Percentiles rank a stretch among this genome's conserved stretches.
phyloP scores from a whole-genome alignment of 1,140 invertebrate species.

The Heliconius hewitsoni region DNA sequence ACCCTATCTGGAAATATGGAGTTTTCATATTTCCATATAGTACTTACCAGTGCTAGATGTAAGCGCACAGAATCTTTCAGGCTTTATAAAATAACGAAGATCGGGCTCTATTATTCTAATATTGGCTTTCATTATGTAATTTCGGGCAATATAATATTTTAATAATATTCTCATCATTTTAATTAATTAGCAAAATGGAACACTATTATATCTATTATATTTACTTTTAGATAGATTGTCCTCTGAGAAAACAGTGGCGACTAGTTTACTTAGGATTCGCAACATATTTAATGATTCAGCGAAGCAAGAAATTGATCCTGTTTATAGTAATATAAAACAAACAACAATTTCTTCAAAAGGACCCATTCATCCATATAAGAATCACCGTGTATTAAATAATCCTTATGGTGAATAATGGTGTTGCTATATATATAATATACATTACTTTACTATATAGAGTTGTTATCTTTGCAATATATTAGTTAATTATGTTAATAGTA shows the following conservation, averaged over 20 bases:
- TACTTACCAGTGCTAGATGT: too few relatives aligned
- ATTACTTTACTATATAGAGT: too few relatives aligned
- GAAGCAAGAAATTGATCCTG: slow-evolving; percentile 56
- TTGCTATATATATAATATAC: neutral
- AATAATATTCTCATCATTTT: too few relatives aligned
- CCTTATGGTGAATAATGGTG: neutral
- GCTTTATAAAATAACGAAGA: too few relatives aligned
- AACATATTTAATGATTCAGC: slow-evolving; percentile 60
- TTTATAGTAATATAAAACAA: slow-evolving; percentile 43
- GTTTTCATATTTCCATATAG: too few relatives aligned
- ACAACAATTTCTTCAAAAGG: slow-evolving; percentile 7
- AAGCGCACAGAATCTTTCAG: too few relatives aligned
- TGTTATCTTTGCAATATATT: neutral
- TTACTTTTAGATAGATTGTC: slow-evolving; percentile 46
- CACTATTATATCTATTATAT: neutral
- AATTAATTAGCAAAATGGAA: neutral
- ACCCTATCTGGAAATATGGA: too few relatives aligned
- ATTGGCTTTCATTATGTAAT: too few relatives aligned
- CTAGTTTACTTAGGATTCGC: slow-evolving; percentile 59
- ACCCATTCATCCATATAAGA: neutral
- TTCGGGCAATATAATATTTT: too few relatives aligned
- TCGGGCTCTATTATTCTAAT: too few relatives aligned
- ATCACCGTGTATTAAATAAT: neutral
- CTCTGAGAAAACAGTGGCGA: slow-evolving; percentile 36
- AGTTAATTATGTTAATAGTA: slow-evolving; percentile 7